Percentiles rank a stretch among this genome's conserved stretches.
phyloP scores from a whole-genome alignment of 1,140 invertebrate species.

The Drosophila sp. region DNA sequence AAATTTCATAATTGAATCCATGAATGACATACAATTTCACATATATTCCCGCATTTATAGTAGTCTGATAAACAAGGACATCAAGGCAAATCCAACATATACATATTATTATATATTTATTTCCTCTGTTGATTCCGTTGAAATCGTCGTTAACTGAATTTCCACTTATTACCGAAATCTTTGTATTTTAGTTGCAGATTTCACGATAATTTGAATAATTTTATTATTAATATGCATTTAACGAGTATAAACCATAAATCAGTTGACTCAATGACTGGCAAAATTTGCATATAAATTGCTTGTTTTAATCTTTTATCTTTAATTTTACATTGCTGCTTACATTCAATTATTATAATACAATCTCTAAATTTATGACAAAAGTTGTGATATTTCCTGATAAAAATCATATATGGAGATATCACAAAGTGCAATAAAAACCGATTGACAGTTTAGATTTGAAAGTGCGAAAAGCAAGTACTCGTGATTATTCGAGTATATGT shows the following conservation, averaged over 20 bases:
- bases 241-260: slow-evolving; percentile 31
- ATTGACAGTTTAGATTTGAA: slow-evolving; percentile 3
- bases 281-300: slow-evolving; percentile 44
- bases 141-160: not conserved
- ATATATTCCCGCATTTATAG: slow-evolving; percentile 2
- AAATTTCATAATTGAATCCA: slow-evolving; percentile 32
- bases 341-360: slow-evolving; percentile 29
- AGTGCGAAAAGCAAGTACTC: not conserved
- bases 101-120: not conserved
- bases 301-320: slow-evolving; percentile 35
- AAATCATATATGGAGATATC: slow-evolving; percentile 13
- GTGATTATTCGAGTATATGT: not conserved
- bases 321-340: slow-evolving; percentile 22
- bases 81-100: too few species aligned
- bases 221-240: slow-evolving; percentile 34
- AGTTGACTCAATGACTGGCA: slow-evolving; percentile 9
- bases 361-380: slow-evolving; percentile 14
- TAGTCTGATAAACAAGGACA: not conserved
- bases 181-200: not conserved
- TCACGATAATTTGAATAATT: slow-evolving; percentile 26
- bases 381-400: slow-evolving; percentile 1
- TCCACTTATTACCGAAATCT: slow-evolving; percentile 1
- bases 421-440: not conserved
- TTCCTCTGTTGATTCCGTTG: not conserved
- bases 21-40: not conserved